phyloP scores from a whole-genome alignment of 2,797 vertebrate species.

The Silurus lanzhouensis region DNA sequence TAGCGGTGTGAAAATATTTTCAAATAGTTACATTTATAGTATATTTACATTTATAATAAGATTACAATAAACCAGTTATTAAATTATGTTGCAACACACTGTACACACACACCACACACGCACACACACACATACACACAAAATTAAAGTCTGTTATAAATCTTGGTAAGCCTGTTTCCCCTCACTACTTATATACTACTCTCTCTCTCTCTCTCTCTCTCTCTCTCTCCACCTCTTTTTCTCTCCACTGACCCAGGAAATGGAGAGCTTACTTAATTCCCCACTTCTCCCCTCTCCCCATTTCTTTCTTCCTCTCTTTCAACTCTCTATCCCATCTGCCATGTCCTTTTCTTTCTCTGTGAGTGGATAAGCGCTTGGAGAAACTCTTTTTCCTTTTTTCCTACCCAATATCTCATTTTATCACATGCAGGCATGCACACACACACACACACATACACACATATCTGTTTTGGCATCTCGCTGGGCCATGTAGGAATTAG shows the following conservation, averaged over 20 bases:
- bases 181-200: slow-evolving; percentile 14
- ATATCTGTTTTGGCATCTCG: slow-evolving; percentile 25
- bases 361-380: slow-evolving; percentile 18
- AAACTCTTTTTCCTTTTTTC: slow-evolving; percentile 43
- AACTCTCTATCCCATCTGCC: slow-evolving; percentile 14
- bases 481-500: slow-evolving; percentile 38
- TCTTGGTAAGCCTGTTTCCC: slow-evolving; percentile 13
- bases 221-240: slow-evolving; percentile 21
- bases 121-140: neutral
- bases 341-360: slow-evolving; percentile 26
- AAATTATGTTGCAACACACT: too few species aligned
- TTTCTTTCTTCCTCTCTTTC: slow-evolving; percentile 33
- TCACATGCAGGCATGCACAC: neutral
- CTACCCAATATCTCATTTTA: slow-evolving; percentile 23
- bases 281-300: slow-evolving; percentile 6
- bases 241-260: slow-evolving; percentile 29
- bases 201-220: slow-evolving; percentile 12
- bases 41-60: neutral
- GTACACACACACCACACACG: neutral
- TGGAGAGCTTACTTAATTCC: slow-evolving; percentile 25
- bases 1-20: neutral
- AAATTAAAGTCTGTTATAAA: slow-evolving; percentile 2
- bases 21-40: neutral
- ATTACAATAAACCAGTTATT: neutral
- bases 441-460: slow-evolving; percentile 9